Base-by-base conservation (phyloP, 1,140 invertebrate genomes). In the Leptonema lineaticorne region DNA sequence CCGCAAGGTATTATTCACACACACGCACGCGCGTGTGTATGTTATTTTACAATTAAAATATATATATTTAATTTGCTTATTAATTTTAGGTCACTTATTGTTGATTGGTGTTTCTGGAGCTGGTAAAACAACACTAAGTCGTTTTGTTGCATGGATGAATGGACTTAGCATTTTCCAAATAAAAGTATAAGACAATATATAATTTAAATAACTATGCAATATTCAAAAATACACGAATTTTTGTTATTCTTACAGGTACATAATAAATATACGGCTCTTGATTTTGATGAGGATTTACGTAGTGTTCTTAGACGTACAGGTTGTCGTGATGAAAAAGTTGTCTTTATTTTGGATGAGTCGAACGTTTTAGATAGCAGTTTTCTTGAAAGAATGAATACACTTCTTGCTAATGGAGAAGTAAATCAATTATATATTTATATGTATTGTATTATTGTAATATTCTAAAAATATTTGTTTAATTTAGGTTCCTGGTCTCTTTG, bases 61-160 rank as follows among this genome's bases (percentile, higher is more conserved):
- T 59, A 22, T 8, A 64, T 64, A 20, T 26, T 27, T 57, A 11
- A 29, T 9, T 64, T 48, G 3, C 8, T 9, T 56, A 4, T 50
- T 29, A 20, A 20, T 69, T 70, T 37, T 57, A 73, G 71, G 96
- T 59, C 97, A 99, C 81, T 79, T 99, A 63, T 82, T 99, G 69
- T 84, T 99, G 0, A 99, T 99, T 77, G 96, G 96, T 74, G 95
- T 97, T 1, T 96, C 96, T 71, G 98, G 98, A 30, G 94, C 97
- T 70, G 98, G 97, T 63, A 99, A 99, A 84, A 99, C 98, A 0
- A 99, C 97, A 11, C 86, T 99, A 58, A 99, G 96, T 7, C 85
- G 97, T 70, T 99, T 99, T 81, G 98, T 99, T 26, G 97, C 98
- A 53, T 99, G 98, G 96, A 98, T 99, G 92, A 99, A 99, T 83